These are phyloP conservation scores for Pedionomus torquatus DNA, from an alignment of 2,113 vertebrate species.

Conservation along the genomic window DNA sequence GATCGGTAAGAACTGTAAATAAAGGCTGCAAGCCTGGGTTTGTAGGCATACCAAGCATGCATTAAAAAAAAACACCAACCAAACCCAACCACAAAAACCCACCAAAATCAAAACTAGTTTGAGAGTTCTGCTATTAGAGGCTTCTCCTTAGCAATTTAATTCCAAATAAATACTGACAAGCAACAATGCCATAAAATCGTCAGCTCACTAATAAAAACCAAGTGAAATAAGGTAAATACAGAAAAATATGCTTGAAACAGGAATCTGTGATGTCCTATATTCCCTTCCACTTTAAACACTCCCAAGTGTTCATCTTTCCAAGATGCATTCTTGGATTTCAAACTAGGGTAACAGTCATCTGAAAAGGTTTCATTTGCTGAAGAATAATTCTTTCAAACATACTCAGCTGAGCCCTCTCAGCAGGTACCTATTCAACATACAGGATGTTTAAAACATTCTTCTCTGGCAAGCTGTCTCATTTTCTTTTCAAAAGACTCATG, in stretches of 20 bases:
- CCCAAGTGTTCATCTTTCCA: not conserved
- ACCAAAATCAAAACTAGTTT: not conserved
- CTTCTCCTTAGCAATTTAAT: not conserved
- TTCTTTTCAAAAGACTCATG: not conserved
- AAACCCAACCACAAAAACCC: not conserved
- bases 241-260: not conserved
- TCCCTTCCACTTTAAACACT: not conserved
- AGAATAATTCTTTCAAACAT: not conserved
- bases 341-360: not conserved
- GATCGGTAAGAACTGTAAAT: not conserved
- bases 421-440: conserved; percentile 4
- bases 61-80: not conserved
- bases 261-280: not conserved
- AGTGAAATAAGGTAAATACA: not conserved
- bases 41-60: not conserved
- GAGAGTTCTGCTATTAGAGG: not conserved
- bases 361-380: not conserved
- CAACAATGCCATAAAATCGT: not conserved
- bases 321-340: not conserved
- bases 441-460: not conserved
- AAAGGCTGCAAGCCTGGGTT: not conserved
- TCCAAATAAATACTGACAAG: not conserved
- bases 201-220: not conserved
- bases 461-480: not conserved
- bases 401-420: not conserved